These are phyloP conservation scores for Macrotus californicus DNA, from an alignment of 2,113 vertebrate genomes.

Conservation along the genomic window DNA sequence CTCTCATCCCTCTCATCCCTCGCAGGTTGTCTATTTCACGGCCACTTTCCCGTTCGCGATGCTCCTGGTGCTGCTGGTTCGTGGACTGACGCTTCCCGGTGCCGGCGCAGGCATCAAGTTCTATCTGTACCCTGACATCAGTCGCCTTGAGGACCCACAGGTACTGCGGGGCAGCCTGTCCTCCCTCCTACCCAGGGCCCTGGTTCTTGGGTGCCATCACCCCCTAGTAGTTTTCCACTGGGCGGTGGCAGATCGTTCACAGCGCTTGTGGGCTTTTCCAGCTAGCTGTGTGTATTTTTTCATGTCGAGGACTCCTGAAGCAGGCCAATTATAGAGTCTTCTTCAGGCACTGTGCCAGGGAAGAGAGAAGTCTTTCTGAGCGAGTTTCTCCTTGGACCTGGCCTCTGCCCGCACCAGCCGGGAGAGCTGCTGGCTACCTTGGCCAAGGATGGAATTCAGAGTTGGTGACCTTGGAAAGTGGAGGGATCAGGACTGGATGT, in stretches of 20 bases:
- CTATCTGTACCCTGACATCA: conserved; percentile 95
- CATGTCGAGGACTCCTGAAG: conserved; percentile 73
- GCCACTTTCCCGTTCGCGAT: conserved; percentile 98
- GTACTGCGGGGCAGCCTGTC: conserved; percentile 60
- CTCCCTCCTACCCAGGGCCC: neutral
- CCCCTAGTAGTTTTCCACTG: conserved; percentile 62
- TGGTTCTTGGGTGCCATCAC: neutral
- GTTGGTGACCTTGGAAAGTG: neutral
- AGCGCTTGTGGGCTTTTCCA: conserved; percentile 61
- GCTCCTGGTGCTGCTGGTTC: conserved; percentile 94
- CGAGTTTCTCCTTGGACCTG: neutral
- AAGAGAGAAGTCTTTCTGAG: conserved; percentile 68
- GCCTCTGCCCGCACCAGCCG: neutral
- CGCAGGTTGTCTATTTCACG: conserved; percentile 92
- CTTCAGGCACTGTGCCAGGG: conserved; percentile 68
- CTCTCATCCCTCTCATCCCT: too few relatives aligned
- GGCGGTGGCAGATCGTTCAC: conserved; percentile 40
- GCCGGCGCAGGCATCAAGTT: conserved; percentile 97
- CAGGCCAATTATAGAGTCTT: conserved; percentile 68
- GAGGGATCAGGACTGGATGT: neutral
- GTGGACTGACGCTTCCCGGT: conserved; percentile 95
- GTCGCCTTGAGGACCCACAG: conserved; percentile 93
- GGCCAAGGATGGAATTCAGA: neutral
- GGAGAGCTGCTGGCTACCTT: neutral
- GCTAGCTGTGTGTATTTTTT: conserved; percentile 55